Evolutionary conservation across 2,113 vertebrate genomes (phyloP).

Genomic region (Petroica traversi): DNA sequence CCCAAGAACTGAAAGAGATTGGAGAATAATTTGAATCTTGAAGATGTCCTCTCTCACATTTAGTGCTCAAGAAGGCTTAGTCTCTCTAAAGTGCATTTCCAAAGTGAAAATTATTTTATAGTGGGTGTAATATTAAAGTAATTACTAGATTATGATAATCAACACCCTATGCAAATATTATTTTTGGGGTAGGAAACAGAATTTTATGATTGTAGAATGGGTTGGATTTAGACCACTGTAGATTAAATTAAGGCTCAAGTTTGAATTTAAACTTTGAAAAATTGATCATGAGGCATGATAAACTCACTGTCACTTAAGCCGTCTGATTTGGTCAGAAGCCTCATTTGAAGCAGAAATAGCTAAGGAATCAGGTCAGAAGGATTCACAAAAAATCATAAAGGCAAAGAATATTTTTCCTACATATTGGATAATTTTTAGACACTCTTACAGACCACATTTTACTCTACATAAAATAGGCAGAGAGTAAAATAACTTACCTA

Average conservation of each 20-base stretch:
- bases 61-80: background rate
- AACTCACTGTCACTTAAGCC: background rate
- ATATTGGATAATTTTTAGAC: background rate
- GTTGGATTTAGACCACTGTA: background rate
- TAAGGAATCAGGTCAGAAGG: background rate
- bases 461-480: background rate
- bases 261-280: background rate
- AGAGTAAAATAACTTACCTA: background rate
- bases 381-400: background rate
- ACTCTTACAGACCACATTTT: background rate
- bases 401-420: background rate
- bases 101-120: background rate
- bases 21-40: background rate
- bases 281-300: background rate
- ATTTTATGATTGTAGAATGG: background rate
- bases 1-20: background rate
- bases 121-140: background rate
- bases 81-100: background rate
- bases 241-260: background rate
- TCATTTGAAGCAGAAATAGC: background rate
- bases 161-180: background rate
- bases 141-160: background rate
- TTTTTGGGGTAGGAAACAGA: background rate
- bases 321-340: background rate
- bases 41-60: background rate